Conservation (phyloP, 2,113 vertebrate species). For the Lucifuga dentata region DNA sequence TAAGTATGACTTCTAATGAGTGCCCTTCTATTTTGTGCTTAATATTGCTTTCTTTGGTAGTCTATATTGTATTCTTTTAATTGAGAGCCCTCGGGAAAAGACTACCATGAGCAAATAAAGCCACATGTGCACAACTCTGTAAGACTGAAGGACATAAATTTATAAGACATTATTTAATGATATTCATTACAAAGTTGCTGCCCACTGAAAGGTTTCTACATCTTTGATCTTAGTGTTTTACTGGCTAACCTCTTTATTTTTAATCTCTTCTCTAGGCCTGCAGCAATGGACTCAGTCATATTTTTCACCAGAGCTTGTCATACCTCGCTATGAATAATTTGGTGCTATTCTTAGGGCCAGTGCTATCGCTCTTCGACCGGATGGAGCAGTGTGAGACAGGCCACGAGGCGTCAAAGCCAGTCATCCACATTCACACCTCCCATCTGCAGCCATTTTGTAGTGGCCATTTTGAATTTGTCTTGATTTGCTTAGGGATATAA, state of each 20-base stretch:
- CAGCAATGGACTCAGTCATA: constrained; percentile 49
- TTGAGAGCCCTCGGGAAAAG: too few relatives aligned
- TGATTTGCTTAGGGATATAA: neutral
- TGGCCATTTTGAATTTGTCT: constrained; percentile 34
- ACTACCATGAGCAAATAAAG: too few relatives aligned
- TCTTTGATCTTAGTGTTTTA: constrained; percentile 40
- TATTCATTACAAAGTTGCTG: constrained; percentile 14
- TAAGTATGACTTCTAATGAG: too few relatives aligned
- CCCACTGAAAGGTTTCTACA: constrained; percentile 14
- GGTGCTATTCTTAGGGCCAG: constrained; percentile 68
- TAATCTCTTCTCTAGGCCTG: constrained; percentile 45
- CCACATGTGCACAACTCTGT: too few relatives aligned
- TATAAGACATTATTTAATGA: neutral
- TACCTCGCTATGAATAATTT: constrained; percentile 69
- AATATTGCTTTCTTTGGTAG: too few relatives aligned
- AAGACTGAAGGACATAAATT: neutral
- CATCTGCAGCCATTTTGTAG: constrained; percentile 48
- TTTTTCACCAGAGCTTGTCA: constrained; percentile 62
- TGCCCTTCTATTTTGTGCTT: too few relatives aligned
- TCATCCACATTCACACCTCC: constrained; percentile 42
- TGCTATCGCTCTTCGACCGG: constrained; percentile 54
- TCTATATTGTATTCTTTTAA: too few relatives aligned
- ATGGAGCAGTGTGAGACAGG: constrained; percentile 47
- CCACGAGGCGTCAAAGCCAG: constrained; percentile 39
- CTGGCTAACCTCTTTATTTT: constrained; percentile 48